Evolutionary conservation across 2,113 vertebrate genomes (phyloP).

Genomic region (Axis porcinus): DNA sequence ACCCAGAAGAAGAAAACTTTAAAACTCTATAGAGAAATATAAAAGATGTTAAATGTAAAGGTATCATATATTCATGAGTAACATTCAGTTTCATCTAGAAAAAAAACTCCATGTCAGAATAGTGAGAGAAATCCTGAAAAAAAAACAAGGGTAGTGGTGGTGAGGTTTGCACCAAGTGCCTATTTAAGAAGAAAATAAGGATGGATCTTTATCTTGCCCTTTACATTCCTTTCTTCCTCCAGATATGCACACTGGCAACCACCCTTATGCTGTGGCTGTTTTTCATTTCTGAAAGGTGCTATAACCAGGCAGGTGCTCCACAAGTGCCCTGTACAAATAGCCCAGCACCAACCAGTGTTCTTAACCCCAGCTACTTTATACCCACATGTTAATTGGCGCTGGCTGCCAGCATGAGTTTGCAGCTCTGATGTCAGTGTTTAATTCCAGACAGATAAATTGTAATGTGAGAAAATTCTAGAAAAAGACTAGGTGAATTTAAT

Average conservation of each 20-base stretch:
- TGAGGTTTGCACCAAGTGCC: neutral
- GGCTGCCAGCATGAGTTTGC: neutral
- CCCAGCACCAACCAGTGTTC: neutral
- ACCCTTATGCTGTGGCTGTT: neutral
- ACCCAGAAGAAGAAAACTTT: neutral
- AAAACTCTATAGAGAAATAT: neutral
- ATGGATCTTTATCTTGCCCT: neutral
- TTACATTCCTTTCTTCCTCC: neutral
- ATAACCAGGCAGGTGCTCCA: neutral
- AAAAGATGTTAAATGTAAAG: neutral
- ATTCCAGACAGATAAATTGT: neutral
- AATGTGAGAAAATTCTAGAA: neutral
- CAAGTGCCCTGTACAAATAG: neutral
- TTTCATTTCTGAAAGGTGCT: neutral
- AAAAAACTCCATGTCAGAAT: neutral
- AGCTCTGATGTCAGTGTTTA: neutral
- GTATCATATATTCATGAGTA: neutral
- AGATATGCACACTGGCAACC: neutral
- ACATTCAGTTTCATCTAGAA: neutral
- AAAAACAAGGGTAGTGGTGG: neutral
- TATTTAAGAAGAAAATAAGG: neutral
- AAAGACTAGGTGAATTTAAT: neutral
- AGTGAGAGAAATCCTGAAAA: neutral
- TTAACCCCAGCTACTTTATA: neutral
- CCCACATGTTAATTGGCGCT: neutral